Base-by-base conservation (phyloP, 2,113 vertebrate genomes). In the Anser cygnoides region DNA sequence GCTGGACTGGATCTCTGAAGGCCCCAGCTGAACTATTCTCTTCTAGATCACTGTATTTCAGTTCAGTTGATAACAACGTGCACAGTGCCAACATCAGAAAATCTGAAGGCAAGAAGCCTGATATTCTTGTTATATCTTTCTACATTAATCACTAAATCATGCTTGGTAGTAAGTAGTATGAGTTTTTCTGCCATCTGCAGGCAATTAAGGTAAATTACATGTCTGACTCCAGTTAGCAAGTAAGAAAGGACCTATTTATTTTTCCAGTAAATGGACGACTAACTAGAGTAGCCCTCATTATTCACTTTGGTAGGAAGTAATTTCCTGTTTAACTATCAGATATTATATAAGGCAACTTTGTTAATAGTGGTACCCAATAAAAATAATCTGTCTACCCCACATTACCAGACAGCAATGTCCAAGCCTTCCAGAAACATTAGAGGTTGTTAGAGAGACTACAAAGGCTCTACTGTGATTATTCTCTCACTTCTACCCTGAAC, bases 271-370 rank as follows among this genome's bases (percentile, higher is more conserved):
- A 84, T 46, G 63, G 89, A 90, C 28, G 93, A 81, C 91, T 83
- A 75, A 89, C 91, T 72, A 91, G 94, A 95, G 94, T 63, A 97
- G 96, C 86, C 59, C 88, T 90, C 94, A 95, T 95, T 96, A 97
- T 95, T 96, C 95, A 95, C 88, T 94, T 68, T 86, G 95, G 95
- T 88, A 96, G 93, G 92, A 96, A 96, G 94, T 93, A 93, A 95
- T 93, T 98, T 97, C 97, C 98, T 97, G 96, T 95, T 96, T 91
- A 97, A 98, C 93, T 82, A 71, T 96, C 82, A 93, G 76, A 95
- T 96, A 89, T 95, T 96, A 79, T 74, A 95, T 70, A 93, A 94
- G 90, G 96, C 90, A 95, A 95, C 71, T 91, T 58, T 93, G 92
- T 86, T 92, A 90, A 96, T 94, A 66, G 49, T 96, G 72, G 91